A percentile compares a stretch with the other conserved stretches of the same genome.
Conservation (phyloP, 2,113 vertebrate species). For the Lipophrys pholis region DNA sequence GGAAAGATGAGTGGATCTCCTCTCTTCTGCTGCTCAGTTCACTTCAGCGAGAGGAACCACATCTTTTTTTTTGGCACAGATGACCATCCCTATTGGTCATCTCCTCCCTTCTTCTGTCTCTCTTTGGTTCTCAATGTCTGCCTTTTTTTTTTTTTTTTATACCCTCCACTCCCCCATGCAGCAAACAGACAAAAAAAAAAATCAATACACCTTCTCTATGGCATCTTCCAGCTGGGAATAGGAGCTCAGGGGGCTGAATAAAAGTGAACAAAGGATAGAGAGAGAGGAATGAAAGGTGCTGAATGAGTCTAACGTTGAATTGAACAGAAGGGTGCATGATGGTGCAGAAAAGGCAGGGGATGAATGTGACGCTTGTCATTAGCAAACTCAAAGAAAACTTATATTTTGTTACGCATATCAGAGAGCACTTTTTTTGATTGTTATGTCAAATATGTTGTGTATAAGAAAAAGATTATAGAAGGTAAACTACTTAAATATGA, state of each 20-base stretch:
- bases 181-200: slow-evolving; percentile 48
- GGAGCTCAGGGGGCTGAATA: slow-evolving; percentile 61
- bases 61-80: slow-evolving; percentile 32
- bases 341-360: slow-evolving; percentile 1
- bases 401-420: too few relatives aligned
- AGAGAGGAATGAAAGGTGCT: slow-evolving; percentile 54
- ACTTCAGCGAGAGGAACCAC: slow-evolving; percentile 6
- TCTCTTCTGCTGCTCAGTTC: slow-evolving; percentile 33
- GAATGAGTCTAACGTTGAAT: slow-evolving; percentile 48
- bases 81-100: slow-evolving; percentile 1
- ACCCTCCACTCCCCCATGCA: slow-evolving; percentile 18
- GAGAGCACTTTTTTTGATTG: too few relatives aligned
- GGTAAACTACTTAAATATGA: too few relatives aligned
- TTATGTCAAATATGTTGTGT: too few relatives aligned
- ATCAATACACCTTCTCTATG: slow-evolving; percentile 66
- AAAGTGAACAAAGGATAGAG: slow-evolving; percentile 60
- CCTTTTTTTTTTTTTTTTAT: too few relatives aligned
- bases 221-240: slow-evolving; percentile 61
- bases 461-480: too few relatives aligned
- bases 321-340: not conserved
- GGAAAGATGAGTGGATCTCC: slow-evolving; percentile 12
- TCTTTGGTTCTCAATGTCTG: slow-evolving; percentile 41
- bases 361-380: slow-evolving; percentile 12
- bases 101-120: slow-evolving; percentile 17
- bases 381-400: not conserved